Evolutionary conservation across 1,140 invertebrate species (phyloP).

Genomic region (Scaptodrosophila lebanonensis): DNA sequence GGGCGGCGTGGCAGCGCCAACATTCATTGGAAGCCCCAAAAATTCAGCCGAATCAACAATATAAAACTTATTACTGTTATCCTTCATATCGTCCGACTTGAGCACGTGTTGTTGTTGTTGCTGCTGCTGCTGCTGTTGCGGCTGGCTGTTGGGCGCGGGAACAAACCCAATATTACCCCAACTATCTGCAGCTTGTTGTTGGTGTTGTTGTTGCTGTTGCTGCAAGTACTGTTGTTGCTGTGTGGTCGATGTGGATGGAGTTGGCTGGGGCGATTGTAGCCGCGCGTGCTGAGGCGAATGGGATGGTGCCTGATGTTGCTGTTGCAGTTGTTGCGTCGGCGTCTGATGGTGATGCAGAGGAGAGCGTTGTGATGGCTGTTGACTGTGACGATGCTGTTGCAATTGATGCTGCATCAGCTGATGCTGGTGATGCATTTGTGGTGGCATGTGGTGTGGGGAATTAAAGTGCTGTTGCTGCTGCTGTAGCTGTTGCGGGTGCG

Average conservation of each 20-base stretch:
- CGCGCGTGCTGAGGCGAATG: constrained; percentile 56
- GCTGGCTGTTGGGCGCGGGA: constrained; percentile 48
- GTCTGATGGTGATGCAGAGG: constrained; percentile 51
- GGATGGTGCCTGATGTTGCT: constrained; percentile 57
- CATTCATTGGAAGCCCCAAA: constrained; percentile 74
- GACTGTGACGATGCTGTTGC: constrained; percentile 60
- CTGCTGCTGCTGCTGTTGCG: constrained; percentile 65
- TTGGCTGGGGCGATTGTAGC: constrained; percentile 62
- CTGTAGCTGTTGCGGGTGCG: constrained; percentile 58
- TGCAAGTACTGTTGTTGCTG: constrained; percentile 55
- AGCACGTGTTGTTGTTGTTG: too few relatives aligned
- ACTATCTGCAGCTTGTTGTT: constrained; percentile 38
- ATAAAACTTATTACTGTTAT: constrained; percentile 61
- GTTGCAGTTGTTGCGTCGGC: constrained; percentile 41
- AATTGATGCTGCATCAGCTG: constrained; percentile 50
- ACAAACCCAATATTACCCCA: constrained; percentile 66
- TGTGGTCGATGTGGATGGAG: constrained; percentile 42
- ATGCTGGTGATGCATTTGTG: constrained; percentile 66
- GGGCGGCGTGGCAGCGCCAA: constrained; percentile 34
- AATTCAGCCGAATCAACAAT: constrained; percentile 72
- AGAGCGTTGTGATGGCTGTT: constrained; percentile 41
- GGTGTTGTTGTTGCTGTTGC: constrained; percentile 42
- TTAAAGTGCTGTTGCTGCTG: constrained; percentile 58
- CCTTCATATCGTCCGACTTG: constrained; percentile 19
- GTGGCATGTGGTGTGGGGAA: constrained; percentile 66